Base-by-base conservation (phyloP, 92 coral and sea anemone species). In the Epizoanthus ramosus region DNA sequence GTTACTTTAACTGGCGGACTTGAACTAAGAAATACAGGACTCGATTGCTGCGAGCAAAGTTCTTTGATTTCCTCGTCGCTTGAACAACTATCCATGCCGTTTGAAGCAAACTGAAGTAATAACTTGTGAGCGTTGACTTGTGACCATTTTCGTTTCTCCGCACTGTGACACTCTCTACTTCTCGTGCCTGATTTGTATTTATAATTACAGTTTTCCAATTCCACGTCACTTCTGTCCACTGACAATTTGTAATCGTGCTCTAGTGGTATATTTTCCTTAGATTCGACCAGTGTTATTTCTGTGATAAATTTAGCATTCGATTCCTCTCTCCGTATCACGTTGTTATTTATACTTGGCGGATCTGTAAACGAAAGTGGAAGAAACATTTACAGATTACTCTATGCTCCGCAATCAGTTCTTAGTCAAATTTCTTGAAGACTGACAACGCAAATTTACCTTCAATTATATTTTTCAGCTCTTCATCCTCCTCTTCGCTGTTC, bases 61-160 rank as follows among this genome's bases (percentile, higher is more conserved):
- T 97, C 99, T 84, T 97, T 97, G 12, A 97, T 90, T 82, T 97
- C 99, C 33, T 97, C 99, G 81, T 97, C 99, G 81, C 96, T 92
- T 3, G 99, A 97, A n/a, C 98, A 97, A 67, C 99, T 97, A 71
- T 97, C 99, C 39, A 86, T 85, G 23, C 97, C 98, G 70, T 77
- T 77, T 31, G 98, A 93, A 19, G 91, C 90, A 39, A 90, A 83
- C 33, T 89, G 94, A 31, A 92, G 90, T 12, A 88, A 89, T 12
- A 92, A 72, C 68, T 89, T 91, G 63, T 91, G 91, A 39, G 92
- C 83, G 70, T 87, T 96, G 50, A 89, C 87, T 84, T 97, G 97
- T 23, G 99, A 92, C 99, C 99, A 92, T 80, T 97, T 97, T 88
- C 99, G 88, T 66, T 97, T 97, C 83, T 97, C 99, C 18, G 98